Evolutionary conservation across 2,113 vertebrate genomes (phyloP), one percentile per base, ranked within the genome.

Genomic region (Podocnemis expansa): DNA sequence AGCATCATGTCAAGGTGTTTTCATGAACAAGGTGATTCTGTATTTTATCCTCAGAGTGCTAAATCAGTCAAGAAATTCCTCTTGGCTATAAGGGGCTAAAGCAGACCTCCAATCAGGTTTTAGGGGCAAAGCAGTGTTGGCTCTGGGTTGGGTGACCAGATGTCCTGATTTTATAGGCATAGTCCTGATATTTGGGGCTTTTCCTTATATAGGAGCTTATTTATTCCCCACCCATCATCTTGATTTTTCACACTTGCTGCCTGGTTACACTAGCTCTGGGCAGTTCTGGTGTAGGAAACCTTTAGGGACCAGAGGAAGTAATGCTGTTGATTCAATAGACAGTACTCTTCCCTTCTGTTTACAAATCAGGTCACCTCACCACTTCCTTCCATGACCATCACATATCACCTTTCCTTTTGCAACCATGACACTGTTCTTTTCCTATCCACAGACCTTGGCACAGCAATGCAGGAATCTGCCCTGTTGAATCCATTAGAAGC

Each of bases 331-430:
- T 89, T 97, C 95, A 96, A 91, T 34, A 95, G 92, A 93, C 95
- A 96, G 94, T 94, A 89, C 91, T 97, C 94, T 95, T 96, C 93
- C 92, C 91, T 49, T 93, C 88, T 94, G 89, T 93, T 96, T 91
- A 56, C 94, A 49, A 95, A 96, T 27, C 87, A n/a, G 47, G 85
- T 94, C 93, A 95, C 94, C 24, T 6, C 84, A 95, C 83, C 94
- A 88, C 84, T 80, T 97, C 91, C 93, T 84, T 96, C 52, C 55
- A 2, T 94, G 95, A 95, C 89, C 56, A 60, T 31, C 93, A 84
- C 92, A 84, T 54, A 55, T 89, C 55, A 6, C 82, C 91, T 88
- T 51, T 1, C 45, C 87, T 55, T 88, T 90, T 82, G 34, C 84
- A 83, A 93, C 88, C 60, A 17, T 89, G 13, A 67, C 81, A 38